Evolutionary conservation across 1,140 invertebrate species (phyloP), one percentile per base, ranked within the genome.

Genomic region (Lucilia cuprina): DNA sequence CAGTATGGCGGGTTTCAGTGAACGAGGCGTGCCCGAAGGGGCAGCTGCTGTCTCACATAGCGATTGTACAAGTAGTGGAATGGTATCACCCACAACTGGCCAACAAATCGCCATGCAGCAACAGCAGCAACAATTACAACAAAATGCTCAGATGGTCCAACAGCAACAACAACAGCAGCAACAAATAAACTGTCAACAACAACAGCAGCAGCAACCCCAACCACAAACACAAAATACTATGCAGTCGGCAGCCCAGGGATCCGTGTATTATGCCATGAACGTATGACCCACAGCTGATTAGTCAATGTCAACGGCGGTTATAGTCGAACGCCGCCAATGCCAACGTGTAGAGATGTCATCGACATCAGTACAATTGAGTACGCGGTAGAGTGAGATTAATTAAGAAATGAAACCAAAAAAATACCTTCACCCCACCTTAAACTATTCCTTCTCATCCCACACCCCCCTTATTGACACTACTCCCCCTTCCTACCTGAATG

Each of bases 21-120:
- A 94, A 88, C 92, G 94, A 12, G 94, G 94, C 2, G 93, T 94
- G 8, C 94, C 94, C 7, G 94, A 94, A 86, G 94, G 94, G 21
- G 94, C 93, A 0, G 94, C 93, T 60, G 92, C 93, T 0, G 92
- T 93, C 0, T 91, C 93, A 5, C 93, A 94, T 84, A 90, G 87
- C 83, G 90, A 90, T 55, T 91, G 89, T 84, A 83, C 89, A 70
- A 89, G 87, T 34, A 80, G 77, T 50, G 77, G 77, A 5, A 92
- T 92, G 88, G 91, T 92, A 9, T 92, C 92, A 30, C 92, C 92
- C 8, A 92, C 91, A 17, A 88, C 89, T 19, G 88, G 89, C 19
- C 88, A 91, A 83, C 87, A 89, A 74, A 55, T 75, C 1, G 70
- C 78, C 12, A 49, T 78, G 17, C 74, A 74, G 41, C 80, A 83